Conservation (phyloP, 2,888 invertebrate genomes). For the Epistrophe eligans region DNA sequence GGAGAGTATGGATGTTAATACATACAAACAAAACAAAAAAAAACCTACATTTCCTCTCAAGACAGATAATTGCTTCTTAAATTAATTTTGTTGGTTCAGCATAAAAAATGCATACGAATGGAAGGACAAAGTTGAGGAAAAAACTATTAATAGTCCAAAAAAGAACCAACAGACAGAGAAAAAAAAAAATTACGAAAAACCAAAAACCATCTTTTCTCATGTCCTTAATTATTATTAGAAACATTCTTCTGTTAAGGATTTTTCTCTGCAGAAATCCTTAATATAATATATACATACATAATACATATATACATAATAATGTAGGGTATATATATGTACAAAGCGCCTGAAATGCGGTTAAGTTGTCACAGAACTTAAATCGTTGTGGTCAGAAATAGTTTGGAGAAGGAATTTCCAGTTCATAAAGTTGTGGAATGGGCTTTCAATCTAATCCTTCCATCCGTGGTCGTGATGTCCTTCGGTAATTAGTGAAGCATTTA, state of each 20-base stretch:
- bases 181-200: conserved; percentile 27
- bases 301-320: too few species aligned
- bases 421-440: conserved; percentile 56
- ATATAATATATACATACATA: neutral
- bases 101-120: conserved; percentile 42
- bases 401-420: conserved; percentile 67
- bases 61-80: conserved; percentile 73
- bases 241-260: conserved; percentile 36
- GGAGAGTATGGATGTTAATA: neutral
- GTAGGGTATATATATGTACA: neutral
- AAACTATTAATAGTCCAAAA: conserved; percentile 50
- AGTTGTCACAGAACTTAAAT: conserved; percentile 56
- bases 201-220: conserved; percentile 34
- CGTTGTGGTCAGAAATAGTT: conserved; percentile 62
- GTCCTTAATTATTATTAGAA: conserved; percentile 72
- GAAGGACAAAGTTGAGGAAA: conserved; percentile 18
- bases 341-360: conserved; percentile 52
- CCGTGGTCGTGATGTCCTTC: conserved; percentile 53
- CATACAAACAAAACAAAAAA: neutral
- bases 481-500: conserved; percentile 73
- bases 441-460: conserved; percentile 39
- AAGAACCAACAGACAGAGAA: conserved; percentile 4
- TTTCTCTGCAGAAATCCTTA: conserved; percentile 9
- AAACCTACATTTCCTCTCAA: neutral
- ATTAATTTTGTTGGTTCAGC: conserved; percentile 70